Evolutionary conservation across 2,797 vertebrate genomes (phyloP).

Genomic region (Phataginus tricuspis): DNA sequence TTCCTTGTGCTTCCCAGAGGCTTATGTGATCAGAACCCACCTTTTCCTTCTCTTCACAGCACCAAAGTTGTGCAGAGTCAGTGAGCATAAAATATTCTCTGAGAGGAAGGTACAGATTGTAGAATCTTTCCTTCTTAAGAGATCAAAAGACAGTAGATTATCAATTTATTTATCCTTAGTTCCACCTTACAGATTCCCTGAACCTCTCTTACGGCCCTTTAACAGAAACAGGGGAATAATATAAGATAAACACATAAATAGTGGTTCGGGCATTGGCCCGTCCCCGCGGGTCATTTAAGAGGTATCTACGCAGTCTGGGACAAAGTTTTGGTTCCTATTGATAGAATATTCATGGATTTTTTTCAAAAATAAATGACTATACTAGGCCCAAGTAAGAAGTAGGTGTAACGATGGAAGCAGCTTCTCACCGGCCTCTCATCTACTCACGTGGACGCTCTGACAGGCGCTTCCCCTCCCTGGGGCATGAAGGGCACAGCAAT

Average conservation of each 20-base stretch:
- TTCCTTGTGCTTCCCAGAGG: constrained; percentile 59
- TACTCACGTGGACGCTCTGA: neutral
- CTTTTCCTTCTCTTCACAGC: constrained; percentile 55
- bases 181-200: neutral
- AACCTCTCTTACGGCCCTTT: neutral
- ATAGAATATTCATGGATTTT: neutral
- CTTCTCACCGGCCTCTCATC: neutral
- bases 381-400: neutral
- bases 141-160: neutral
- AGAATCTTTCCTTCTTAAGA: constrained; percentile 20
- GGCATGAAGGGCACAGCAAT: neutral
- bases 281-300: neutral
- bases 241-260: neutral
- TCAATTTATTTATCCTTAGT: neutral
- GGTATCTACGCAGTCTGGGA: neutral
- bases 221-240: neutral
- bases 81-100: constrained; percentile 43
- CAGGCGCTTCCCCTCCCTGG: neutral
- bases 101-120: neutral
- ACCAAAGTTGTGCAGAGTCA: neutral
- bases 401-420: neutral
- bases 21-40: constrained; percentile 72
- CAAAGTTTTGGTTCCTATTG: neutral
- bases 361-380: neutral
- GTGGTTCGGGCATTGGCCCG: no score